phyloP scores from a whole-genome alignment of 2,888 invertebrate species.

The Barypeithes pellucidus region DNA sequence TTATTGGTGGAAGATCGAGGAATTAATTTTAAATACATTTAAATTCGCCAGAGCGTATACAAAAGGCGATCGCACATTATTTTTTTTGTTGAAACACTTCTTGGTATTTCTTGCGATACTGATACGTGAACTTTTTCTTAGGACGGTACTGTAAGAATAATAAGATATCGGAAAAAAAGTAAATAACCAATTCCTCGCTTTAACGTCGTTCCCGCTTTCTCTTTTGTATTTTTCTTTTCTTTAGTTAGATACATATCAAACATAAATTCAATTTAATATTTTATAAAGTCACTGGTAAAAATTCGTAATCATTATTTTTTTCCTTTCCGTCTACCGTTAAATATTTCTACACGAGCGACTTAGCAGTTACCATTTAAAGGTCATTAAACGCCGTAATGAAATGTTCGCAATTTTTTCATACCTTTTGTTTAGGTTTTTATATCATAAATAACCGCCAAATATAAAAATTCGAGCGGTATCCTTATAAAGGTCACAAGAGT shows the following conservation, averaged over 20 bases:
- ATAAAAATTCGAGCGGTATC: too few relatives aligned
- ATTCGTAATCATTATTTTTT: slow-evolving; percentile 37
- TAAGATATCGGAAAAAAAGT: neutral
- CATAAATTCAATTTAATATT: slow-evolving; percentile 46
- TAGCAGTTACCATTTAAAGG: slow-evolving; percentile 27
- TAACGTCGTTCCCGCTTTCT: neutral
- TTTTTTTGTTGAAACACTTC: too few relatives aligned
- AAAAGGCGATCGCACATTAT: too few relatives aligned
- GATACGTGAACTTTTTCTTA: too few relatives aligned
- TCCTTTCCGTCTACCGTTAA: slow-evolving; percentile 40
- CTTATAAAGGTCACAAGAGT: too few relatives aligned
- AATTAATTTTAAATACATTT: too few relatives aligned
- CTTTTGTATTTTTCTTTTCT: slow-evolving; percentile 11
- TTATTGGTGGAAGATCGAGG: too few relatives aligned
- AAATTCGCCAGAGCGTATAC: too few relatives aligned
- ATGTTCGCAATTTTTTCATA: slow-evolving; percentile 25
- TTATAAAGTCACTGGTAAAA: slow-evolving; percentile 43
- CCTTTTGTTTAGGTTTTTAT: slow-evolving; percentile 19
- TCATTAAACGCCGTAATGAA: slow-evolving; percentile 38
- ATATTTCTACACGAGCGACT: slow-evolving; percentile 40
- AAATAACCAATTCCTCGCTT: neutral
- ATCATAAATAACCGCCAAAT: neutral
- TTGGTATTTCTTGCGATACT: too few relatives aligned
- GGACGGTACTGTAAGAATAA: neutral
- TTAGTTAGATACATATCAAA: slow-evolving; percentile 17